phyloP scores from a whole-genome alignment of 2,888 invertebrate species.

The Drosophila trichaetosa region DNA sequence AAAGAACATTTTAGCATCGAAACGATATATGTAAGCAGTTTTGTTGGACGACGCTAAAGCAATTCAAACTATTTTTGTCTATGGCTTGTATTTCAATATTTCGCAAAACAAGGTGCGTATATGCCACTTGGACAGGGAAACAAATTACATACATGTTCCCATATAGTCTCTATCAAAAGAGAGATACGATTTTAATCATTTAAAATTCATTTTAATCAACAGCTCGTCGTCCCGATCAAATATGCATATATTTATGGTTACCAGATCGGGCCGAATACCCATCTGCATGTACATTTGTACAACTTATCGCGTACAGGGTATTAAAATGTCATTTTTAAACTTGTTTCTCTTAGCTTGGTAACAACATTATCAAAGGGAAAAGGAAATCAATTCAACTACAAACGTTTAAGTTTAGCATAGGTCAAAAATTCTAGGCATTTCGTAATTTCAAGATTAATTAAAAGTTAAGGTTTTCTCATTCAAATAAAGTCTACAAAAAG shows the following conservation, averaged over 20 bases:
- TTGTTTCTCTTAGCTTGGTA: background rate
- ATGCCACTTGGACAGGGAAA: background rate
- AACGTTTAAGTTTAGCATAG: background rate
- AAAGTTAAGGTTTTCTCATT: too few relatives aligned
- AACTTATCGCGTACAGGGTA: background rate
- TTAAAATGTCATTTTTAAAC: background rate
- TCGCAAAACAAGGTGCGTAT: background rate
- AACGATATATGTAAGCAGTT: conserved; percentile 4
- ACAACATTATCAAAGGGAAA: background rate
- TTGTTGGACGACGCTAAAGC: background rate
- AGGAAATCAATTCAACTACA: background rate
- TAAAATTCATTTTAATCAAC: background rate
- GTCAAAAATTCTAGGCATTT: background rate
- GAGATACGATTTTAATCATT: background rate
- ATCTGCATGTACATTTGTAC: background rate
- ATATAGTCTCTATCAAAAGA: background rate
- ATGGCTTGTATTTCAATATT: conserved; percentile 1
- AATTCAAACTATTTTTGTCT: conserved; percentile 12
- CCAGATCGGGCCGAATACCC: background rate
- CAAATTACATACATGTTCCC: background rate
- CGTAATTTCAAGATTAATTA: background rate
- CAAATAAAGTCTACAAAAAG: too few relatives aligned
- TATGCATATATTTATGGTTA: background rate
- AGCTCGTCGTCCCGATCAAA: background rate
- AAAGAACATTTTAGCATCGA: background rate